Conservation (phyloP, 1,140 invertebrate species). For the Rhysida immarginata region DNA sequence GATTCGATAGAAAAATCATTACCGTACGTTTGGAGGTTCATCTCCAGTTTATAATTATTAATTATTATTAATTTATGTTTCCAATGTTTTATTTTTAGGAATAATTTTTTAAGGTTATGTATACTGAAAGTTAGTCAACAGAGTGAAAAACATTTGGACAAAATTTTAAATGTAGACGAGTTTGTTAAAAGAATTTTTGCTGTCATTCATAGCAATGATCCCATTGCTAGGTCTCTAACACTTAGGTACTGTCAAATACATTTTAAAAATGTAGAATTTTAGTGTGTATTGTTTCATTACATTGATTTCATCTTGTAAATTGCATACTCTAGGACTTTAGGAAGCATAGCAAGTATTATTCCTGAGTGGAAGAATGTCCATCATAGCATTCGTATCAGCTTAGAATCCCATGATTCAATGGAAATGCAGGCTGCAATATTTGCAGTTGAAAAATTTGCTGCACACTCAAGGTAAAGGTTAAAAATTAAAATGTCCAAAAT, state of each 20-base stretch:
- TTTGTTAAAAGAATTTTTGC: slow-evolving; percentile 84
- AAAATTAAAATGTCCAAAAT: too few relatives aligned
- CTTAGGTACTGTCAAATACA: slow-evolving; percentile 38
- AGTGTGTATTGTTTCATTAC: too few relatives aligned
- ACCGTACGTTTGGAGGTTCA: too few relatives aligned
- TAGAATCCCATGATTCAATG: slow-evolving; percentile 87
- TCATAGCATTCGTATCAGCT: slow-evolving; percentile 73
- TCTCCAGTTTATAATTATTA: too few relatives aligned
- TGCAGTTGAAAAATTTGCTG: slow-evolving; percentile 81
- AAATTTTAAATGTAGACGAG: slow-evolving; percentile 91
- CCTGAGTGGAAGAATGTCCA: slow-evolving; percentile 87
- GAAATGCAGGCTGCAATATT: slow-evolving; percentile 93
- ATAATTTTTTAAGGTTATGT: slow-evolving; percentile 82
- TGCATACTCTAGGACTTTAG: slow-evolving; percentile 44
- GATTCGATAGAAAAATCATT: too few relatives aligned
- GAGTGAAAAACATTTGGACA: slow-evolving; percentile 90
- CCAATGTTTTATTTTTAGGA: slow-evolving; percentile 37
- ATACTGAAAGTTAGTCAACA: slow-evolving; percentile 87
- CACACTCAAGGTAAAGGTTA: slow-evolving; percentile 71
- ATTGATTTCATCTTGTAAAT: neutral
- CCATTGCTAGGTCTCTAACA: slow-evolving; percentile 78
- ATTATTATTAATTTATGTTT: too few relatives aligned
- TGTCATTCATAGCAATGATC: slow-evolving; percentile 94
- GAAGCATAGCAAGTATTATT: slow-evolving; percentile 81
- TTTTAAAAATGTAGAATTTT: too few relatives aligned